phyloP scores from a whole-genome alignment of 2,888 invertebrate species.

The Caenorhabditis japonica region DNA sequence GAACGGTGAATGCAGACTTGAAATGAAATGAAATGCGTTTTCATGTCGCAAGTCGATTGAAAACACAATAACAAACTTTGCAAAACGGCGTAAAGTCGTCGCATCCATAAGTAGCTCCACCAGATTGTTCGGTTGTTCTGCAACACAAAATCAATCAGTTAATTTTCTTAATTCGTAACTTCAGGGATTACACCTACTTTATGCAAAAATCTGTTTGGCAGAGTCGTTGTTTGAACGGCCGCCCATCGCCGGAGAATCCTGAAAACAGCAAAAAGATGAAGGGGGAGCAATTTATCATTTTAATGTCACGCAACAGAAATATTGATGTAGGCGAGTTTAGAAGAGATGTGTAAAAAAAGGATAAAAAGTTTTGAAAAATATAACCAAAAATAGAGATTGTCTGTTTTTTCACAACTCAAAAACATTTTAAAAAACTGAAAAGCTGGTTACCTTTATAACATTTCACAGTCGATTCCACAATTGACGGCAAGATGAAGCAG shows the following conservation, averaged over 20 bases:
- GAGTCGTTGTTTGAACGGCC: constrained; percentile 49
- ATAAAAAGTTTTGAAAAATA: too few species aligned
- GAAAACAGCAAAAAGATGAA: constrained; percentile 2
- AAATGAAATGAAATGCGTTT: too few species aligned
- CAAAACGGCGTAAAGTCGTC: constrained; percentile 55
- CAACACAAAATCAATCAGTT: constrained; percentile 14
- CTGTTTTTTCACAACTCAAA: too few species aligned
- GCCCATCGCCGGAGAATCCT: constrained; percentile 52
- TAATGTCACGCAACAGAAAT: constrained; percentile 25
- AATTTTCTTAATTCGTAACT: neutral
- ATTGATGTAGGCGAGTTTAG: too few species aligned
- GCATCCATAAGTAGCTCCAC: constrained; percentile 51
- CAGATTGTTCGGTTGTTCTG: constrained; percentile 45
- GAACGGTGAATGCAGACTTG: too few species aligned
- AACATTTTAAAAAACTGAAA: too few species aligned
- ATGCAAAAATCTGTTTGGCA: constrained; percentile 55
- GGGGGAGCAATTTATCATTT: constrained; percentile 1
- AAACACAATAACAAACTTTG: constrained; percentile 32
- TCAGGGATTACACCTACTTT: constrained; percentile 27
- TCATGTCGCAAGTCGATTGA: too few species aligned
- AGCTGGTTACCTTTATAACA: constrained; percentile 41
- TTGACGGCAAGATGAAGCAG: constrained; percentile 10
- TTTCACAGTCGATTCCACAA: constrained; percentile 25
- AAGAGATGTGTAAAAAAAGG: too few species aligned
- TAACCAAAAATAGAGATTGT: too few species aligned